Evolutionary conservation across 2,888 invertebrate species (phyloP).

Genomic region (Heteromurus nitidus): DNA sequence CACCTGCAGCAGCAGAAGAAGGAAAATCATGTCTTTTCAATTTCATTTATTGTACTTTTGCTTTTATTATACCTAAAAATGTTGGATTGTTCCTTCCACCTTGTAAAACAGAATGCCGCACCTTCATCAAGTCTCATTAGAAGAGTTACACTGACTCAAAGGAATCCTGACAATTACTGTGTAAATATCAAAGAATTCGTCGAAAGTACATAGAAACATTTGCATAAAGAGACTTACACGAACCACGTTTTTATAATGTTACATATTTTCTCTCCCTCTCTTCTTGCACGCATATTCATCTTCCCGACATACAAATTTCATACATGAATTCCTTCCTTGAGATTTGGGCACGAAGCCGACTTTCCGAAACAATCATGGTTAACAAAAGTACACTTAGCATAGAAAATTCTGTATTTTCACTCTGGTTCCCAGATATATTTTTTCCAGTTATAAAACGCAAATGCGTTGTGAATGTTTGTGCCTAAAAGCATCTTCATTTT

Average conservation of each 20-base stretch:
- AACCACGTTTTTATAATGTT: too few relatives aligned
- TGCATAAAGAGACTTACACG: too few relatives aligned
- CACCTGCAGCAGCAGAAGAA: neutral
- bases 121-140: conserved; percentile 30
- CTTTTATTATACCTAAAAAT: conserved; percentile 1
- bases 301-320: conserved; percentile 3
- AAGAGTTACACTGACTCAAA: conserved; percentile 1
- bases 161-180: conserved; percentile 40
- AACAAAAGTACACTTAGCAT: too few relatives aligned
- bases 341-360: neutral
- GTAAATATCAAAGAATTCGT: conserved; percentile 33
- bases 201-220: too few relatives aligned
- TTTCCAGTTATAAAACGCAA: too few relatives aligned
- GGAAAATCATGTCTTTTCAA: conserved; percentile 12
- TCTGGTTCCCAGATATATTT: too few relatives aligned
- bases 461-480: too few relatives aligned
- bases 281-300: too few relatives aligned
- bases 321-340: conserved; percentile 26
- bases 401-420: too few relatives aligned
- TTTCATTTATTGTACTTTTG: conserved; percentile 23
- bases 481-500: too few relatives aligned
- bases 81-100: conserved; percentile 13
- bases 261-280: too few relatives aligned
- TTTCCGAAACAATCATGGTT: too few relatives aligned
- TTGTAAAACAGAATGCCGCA: conserved; percentile 44